Evolutionary conservation across 2,113 vertebrate genomes (phyloP), one percentile per base, ranked within the genome.

Genomic region (Chloropsis hardwickii): DNA sequence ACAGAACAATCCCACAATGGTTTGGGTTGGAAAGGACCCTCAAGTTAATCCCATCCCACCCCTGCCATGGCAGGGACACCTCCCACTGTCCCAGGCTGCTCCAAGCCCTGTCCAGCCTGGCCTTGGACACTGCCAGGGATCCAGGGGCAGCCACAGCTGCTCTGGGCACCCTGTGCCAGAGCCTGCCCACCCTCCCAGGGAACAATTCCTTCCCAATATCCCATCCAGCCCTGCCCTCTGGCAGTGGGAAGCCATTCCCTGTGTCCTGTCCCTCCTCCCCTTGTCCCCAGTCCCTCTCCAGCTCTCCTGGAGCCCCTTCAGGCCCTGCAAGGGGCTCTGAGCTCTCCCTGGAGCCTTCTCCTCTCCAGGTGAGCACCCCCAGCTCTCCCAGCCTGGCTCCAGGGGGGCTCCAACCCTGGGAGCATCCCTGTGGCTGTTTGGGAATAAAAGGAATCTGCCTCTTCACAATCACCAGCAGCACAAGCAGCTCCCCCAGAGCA

Each of bases 1-100:
- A 21, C 16, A 60, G 24, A 81, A n/a, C 12, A 67, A 82, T 14
- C 21, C n/a, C 29, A 61, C 11, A 61, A 23, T 13, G 40, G 21
- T 4, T 3, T 47, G 14, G 29, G 24, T 7, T 4, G 9, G 47
- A 25, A 87, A 40, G 6, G 11, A 60, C 28, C 13, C 16, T 25
- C 11, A 74, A 61, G 20, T 0, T 14, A 1, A 81, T 21, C 39
- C 7, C 3, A 3, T 12, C 0, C 23, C 33, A 28, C 1, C 8
- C 27, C 8, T 51, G 22, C 27, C 44, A 51, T 15, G 10, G 1
- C 33, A 66, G 53, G 28, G 60, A 45, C 69, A n/a, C 5, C 39
- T 53, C 0, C 70, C 61, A 25, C 29, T 1, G 0, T 2, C n/a
- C 78, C 78, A 74, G n/a, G 45, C 0, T 12, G 16, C 16, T 81